These are phyloP conservation scores for Lucilia sericata DNA, from an alignment of 1,140 invertebrate genomes.

Conservation along the genomic window DNA sequence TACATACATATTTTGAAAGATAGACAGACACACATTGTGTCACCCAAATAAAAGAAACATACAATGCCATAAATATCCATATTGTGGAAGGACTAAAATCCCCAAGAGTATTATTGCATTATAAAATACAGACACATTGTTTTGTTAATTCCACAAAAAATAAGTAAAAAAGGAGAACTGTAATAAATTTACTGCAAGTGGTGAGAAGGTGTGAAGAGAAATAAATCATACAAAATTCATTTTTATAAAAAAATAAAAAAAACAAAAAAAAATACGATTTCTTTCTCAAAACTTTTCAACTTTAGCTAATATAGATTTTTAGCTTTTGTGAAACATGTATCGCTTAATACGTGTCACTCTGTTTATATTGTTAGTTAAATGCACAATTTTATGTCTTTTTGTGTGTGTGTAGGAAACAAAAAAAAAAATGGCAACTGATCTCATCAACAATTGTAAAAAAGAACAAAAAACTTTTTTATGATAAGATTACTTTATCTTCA, in stretches of 20 bases:
- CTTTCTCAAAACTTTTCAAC: too few species aligned
- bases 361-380: too few species aligned
- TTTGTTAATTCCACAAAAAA: neutral
- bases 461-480: too few species aligned
- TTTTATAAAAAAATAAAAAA: neutral
- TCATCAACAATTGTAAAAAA: too few species aligned
- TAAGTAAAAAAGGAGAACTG: neutral
- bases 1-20: neutral
- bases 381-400: too few species aligned
- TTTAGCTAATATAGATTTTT: neutral
- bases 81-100: neutral
- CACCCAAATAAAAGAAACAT: neutral
- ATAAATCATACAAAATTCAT: neutral
- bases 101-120: neutral
- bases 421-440: too few species aligned
- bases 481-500: too few species aligned
- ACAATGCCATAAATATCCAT: slow-evolving; percentile 16
- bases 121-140: neutral
- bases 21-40: neutral
- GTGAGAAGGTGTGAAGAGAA: neutral
- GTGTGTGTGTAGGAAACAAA: too few species aligned
- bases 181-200: neutral
- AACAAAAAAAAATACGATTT: too few species aligned
- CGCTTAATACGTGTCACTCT: too few species aligned
- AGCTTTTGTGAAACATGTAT: neutral